Base-by-base conservation (phyloP, 2,113 vertebrate species). In the Vidua chalybeata region DNA sequence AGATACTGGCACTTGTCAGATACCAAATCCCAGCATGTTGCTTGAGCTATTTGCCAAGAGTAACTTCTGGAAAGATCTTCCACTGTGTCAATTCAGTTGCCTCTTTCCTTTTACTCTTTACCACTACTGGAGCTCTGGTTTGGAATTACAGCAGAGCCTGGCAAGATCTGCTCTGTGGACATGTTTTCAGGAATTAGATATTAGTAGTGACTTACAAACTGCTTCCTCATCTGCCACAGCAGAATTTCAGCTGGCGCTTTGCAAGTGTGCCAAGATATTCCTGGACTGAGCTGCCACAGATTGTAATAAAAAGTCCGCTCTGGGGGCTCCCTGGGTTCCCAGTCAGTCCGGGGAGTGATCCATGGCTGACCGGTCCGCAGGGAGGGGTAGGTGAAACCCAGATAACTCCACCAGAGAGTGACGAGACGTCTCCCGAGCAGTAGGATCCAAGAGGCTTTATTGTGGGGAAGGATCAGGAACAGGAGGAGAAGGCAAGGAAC, bases 231-330 rank as follows among this genome's bases (percentile, higher is more conserved):
- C 77, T 88, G 35, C 61, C 86, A 59, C 58, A 63, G 63, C 68
- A 84, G 64, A 56, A 62, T 92, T 96, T 96, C 88, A 93, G 71
- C 93, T 89, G 48, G 35, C 48, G 54, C 24, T 74, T 83, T 90
- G 39, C 68, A 46, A 67, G 24, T 23, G 45, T 88, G 84, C 75
- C 87, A 84, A 58, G 24, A 75, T 87, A 37, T 59, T 89, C 84
- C 73, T 59, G 66, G 27, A 19, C 64, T 61, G 76, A 95, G 43
- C 16, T 86, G 73, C 69, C 45, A 54, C 59, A 85, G 35, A 35
- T 35, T 35, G 35, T 35, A 35, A 35, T 35, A 35, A 8, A 35
- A 35, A 35, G 35, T 35, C 35, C 35, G 35, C 35, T 35, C 35
- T 35, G 35, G 35, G 35, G 35, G 35, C 35, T 35, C 35, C 35